A percentile compares a stretch with the other conserved stretches of the same genome.
Evolutionary conservation across 1,140 invertebrate genomes (phyloP).

Genomic region (Eupeodes corollae): DNA sequence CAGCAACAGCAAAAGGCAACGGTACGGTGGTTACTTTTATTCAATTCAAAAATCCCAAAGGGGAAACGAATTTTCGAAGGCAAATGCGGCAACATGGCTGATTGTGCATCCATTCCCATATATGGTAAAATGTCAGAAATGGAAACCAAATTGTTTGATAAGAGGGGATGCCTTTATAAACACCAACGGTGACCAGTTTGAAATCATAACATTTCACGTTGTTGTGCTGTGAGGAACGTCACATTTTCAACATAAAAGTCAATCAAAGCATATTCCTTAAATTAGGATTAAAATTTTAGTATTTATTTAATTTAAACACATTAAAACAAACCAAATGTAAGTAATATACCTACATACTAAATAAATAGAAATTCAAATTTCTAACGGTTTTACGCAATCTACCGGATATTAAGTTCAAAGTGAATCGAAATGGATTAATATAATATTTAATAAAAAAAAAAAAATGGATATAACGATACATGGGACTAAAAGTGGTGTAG

Average conservation of each 20-base stretch:
- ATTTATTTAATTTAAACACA: constrained; percentile 35
- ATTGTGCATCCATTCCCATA: constrained; percentile 15
- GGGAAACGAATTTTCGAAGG: no score
- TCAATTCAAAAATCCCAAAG: no score
- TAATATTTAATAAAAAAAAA: background rate
- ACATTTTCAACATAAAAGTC: constrained; percentile 25
- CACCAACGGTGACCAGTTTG: constrained; percentile 27
- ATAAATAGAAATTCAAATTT: background rate
- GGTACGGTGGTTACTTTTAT: no score
- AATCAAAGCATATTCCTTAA: constrained; percentile 26
- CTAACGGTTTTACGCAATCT: no score
- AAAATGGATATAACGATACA: background rate
- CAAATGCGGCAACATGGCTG: no score
- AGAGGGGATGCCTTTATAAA: constrained; percentile 13
- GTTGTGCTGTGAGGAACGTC: constrained; percentile 35
- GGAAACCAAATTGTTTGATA: constrained; percentile 22
- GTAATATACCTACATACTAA: constrained; percentile 9
- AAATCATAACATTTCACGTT: constrained; percentile 37
- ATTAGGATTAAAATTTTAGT: constrained; percentile 34
- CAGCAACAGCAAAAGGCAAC: no score
- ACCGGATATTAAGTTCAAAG: background rate
- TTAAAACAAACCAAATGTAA: constrained; percentile 37
- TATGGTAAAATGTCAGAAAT: constrained; percentile 32
- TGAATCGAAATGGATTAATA: constrained; percentile 4
- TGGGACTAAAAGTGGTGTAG: background rate